These are phyloP conservation scores for Nezara viridula DNA, from an alignment of 2,888 invertebrate species.

Conservation along the genomic window DNA sequence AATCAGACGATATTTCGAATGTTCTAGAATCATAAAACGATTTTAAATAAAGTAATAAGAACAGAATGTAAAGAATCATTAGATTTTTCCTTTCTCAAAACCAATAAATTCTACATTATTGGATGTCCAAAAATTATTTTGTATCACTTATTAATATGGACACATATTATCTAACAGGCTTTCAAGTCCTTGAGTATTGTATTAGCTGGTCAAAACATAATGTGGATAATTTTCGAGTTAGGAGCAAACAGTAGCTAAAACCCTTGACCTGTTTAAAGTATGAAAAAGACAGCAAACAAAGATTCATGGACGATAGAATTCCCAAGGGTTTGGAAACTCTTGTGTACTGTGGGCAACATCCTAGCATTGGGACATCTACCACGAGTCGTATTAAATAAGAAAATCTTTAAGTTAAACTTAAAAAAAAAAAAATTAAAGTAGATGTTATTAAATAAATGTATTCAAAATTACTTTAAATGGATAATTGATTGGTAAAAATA, in stretches of 20 bases:
- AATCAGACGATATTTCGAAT: no score
- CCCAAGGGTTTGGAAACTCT: background rate
- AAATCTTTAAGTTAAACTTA: no score
- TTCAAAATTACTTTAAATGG: no score
- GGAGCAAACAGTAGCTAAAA: background rate
- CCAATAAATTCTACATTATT: no score
- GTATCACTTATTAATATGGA: background rate
- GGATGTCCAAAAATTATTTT: no score
- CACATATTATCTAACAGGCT: background rate
- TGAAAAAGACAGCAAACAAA: slow-evolving; percentile 17
- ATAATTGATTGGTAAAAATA: no score
- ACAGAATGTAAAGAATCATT: no score
- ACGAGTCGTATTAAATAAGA: background rate
- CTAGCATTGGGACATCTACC: background rate
- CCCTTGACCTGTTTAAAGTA: background rate
- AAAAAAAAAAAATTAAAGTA: no score
- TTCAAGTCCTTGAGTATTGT: background rate
- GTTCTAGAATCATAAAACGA: no score
- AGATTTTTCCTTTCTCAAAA: no score
- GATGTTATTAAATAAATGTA: no score
- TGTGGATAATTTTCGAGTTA: background rate
- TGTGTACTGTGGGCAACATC: background rate
- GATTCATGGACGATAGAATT: background rate
- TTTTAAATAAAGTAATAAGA: no score
- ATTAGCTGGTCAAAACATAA: background rate